These are phyloP conservation scores for Hypena proboscidalis DNA, from an alignment of 2,888 invertebrate species.

Conservation along the genomic window DNA sequence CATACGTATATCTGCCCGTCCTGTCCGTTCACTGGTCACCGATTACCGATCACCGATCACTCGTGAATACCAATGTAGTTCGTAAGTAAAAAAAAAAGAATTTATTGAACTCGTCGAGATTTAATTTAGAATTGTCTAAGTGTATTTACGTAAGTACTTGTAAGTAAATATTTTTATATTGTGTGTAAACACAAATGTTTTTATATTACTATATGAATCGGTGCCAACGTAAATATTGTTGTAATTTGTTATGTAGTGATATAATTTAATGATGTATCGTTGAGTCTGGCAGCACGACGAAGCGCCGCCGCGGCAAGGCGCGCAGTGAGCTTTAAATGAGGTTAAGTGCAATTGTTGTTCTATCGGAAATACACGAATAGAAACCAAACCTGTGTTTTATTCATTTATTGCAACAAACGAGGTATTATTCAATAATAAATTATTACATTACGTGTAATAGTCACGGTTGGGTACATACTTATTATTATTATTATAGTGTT, in stretches of 20 bases:
- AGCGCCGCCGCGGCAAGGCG: constrained; percentile 44
- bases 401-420: constrained; percentile 42
- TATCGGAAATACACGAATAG: constrained; percentile 80
- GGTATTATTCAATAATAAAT: constrained; percentile 34
- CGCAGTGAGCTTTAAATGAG: constrained; percentile 74
- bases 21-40: too few relatives aligned
- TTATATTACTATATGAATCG: constrained; percentile 78
- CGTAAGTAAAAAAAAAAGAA: constrained; percentile 73
- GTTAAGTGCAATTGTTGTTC: constrained; percentile 81
- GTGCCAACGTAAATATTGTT: constrained; percentile 85
- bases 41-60: too few relatives aligned
- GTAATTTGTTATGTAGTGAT: constrained; percentile 84
- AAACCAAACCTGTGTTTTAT: constrained; percentile 63
- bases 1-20: constrained; percentile 53
- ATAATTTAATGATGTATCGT: constrained; percentile 79
- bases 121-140: constrained; percentile 75
- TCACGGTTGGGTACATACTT: constrained; percentile 17
- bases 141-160: constrained; percentile 76
- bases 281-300: constrained; percentile 72
- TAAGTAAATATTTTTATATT: constrained; percentile 84
- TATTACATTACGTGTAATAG: constrained; percentile 24
- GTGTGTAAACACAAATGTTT: constrained; percentile 80
- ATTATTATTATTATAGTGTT: constrained; percentile 16
- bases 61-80: constrained; percentile 73
- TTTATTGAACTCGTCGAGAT: constrained; percentile 80